A percentile compares a stretch with the other conserved stretches of the same genome.
Conservation (phyloP, 2,113 vertebrate species). For the Corythaixoides concolor region DNA sequence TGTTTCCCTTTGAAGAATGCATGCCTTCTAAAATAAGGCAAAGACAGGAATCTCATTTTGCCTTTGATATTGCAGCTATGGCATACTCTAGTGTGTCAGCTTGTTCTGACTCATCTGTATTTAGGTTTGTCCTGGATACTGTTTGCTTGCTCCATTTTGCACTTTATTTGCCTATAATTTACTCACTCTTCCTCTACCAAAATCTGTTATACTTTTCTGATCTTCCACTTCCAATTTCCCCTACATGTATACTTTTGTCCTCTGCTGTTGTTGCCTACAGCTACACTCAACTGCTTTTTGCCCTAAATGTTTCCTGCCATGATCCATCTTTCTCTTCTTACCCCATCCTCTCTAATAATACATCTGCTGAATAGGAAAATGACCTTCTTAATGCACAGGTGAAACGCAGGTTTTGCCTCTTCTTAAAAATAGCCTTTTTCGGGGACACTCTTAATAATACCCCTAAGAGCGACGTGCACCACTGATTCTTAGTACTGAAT, state of each 20-base stretch:
- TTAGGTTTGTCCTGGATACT: conserved; percentile 55
- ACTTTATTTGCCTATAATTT: conserved; percentile 12
- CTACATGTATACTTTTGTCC: not conserved
- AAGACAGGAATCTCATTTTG: conserved; percentile 2
- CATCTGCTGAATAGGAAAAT: not conserved
- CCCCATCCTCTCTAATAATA: not conserved
- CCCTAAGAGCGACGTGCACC: not conserved
- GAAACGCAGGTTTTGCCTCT: not conserved
- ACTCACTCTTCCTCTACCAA: not conserved
- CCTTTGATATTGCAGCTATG: conserved; percentile 33
- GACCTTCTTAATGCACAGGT: not conserved
- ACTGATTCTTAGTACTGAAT: not conserved
- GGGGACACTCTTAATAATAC: not conserved
- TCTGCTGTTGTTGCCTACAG: not conserved
- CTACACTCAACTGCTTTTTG: not conserved
- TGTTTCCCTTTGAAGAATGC: not conserved
- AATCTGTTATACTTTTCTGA: not conserved
- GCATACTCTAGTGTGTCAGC: conserved; percentile 9
- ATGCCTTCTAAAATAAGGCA: conserved; percentile 29
- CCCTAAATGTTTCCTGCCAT: not conserved
- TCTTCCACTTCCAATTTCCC: not conserved
- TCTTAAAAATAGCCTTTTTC: not conserved
- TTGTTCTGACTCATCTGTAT: conserved; percentile 46
- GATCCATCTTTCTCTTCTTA: not conserved
- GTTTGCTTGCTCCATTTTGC: conserved; percentile 35